A percentile compares a stretch with the other conserved stretches of the same genome.
Evolutionary conservation across 1,140 invertebrate genomes (phyloP).

Genomic region (Battus philenor): DNA sequence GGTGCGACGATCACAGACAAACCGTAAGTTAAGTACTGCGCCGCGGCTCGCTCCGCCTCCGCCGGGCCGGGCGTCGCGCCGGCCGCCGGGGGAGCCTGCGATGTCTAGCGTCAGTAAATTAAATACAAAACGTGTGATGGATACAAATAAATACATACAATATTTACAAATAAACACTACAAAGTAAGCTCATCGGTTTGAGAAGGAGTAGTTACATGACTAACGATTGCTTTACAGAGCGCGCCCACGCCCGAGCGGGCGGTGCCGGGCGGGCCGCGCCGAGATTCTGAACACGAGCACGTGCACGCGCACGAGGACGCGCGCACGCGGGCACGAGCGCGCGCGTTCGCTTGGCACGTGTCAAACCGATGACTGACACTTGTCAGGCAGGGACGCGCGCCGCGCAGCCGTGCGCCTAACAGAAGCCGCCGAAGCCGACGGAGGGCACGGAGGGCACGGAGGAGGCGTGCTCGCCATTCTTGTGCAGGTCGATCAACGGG

Average conservation of each 20-base stretch:
- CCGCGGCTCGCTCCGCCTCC: slow-evolving; percentile 12
- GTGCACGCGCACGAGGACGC: too few species aligned
- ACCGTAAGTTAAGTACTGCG: slow-evolving; percentile 30
- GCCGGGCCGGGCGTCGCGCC: not conserved
- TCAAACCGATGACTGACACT: too few species aligned
- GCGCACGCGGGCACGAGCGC: too few species aligned
- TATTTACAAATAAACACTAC: slow-evolving; percentile 70
- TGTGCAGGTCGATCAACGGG: slow-evolving; percentile 64
- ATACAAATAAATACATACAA: slow-evolving; percentile 62
- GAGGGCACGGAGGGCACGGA: slow-evolving; percentile 63
- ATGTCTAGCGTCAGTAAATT: slow-evolving; percentile 21
- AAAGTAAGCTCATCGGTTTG: slow-evolving; percentile 66
- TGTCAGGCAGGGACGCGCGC: not conserved
- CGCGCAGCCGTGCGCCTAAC: slow-evolving; percentile 40
- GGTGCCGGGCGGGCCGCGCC: slow-evolving; percentile 1
- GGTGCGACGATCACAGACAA: slow-evolving; percentile 28
- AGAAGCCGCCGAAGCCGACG: slow-evolving; percentile 73
- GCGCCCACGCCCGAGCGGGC: not conserved
- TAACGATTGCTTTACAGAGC: slow-evolving; percentile 36
- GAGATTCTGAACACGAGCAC: not conserved
- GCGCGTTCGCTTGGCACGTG: not conserved
- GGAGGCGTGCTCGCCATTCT: slow-evolving; percentile 60
- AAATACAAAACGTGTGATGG: slow-evolving; percentile 35
- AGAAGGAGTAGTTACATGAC: slow-evolving; percentile 53
- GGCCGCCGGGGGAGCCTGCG: not conserved